Conservation (phyloP, 2,797 vertebrate genomes). For the Gorsachius magnificus region DNA sequence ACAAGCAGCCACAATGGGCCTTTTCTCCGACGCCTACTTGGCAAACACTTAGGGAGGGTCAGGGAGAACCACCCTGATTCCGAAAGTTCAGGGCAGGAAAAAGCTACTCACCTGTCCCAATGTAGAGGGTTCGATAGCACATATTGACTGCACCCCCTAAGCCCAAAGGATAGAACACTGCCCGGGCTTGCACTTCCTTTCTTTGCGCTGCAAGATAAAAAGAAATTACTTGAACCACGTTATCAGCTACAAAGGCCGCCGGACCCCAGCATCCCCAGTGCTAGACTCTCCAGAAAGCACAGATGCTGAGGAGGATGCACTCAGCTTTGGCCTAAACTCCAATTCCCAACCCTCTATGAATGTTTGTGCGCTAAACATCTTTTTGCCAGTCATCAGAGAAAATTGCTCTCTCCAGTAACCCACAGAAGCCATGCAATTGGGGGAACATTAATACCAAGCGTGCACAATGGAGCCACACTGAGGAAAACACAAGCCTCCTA, state of each 20-base stretch:
- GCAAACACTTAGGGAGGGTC: not conserved
- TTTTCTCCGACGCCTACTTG: not conserved
- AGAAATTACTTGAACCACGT: constrained; percentile 32
- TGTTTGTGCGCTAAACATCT: not conserved
- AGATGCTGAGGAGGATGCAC: not conserved
- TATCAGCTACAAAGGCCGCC: not conserved
- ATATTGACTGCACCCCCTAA: constrained; percentile 88
- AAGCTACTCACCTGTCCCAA: constrained; percentile 86
- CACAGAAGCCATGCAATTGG: not conserved
- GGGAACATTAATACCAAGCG: not conserved
- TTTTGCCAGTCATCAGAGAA: not conserved
- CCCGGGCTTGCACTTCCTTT: constrained; percentile 90
- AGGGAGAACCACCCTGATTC: not conserved
- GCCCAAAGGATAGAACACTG: constrained; percentile 92
- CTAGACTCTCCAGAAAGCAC: not conserved
- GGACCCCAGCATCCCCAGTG: not conserved
- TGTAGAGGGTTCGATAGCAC: constrained; percentile 95
- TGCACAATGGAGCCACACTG: not conserved
- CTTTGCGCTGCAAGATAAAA: constrained; percentile 79
- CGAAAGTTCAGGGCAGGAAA: not conserved
- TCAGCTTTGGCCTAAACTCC: not conserved
- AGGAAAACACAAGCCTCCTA: not conserved
- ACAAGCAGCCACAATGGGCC: not conserved
- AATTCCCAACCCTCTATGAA: not conserved
- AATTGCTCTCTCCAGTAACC: not conserved